Evolutionary conservation across 2,888 invertebrate genomes (phyloP).

Genomic region (Pammene aurita): DNA sequence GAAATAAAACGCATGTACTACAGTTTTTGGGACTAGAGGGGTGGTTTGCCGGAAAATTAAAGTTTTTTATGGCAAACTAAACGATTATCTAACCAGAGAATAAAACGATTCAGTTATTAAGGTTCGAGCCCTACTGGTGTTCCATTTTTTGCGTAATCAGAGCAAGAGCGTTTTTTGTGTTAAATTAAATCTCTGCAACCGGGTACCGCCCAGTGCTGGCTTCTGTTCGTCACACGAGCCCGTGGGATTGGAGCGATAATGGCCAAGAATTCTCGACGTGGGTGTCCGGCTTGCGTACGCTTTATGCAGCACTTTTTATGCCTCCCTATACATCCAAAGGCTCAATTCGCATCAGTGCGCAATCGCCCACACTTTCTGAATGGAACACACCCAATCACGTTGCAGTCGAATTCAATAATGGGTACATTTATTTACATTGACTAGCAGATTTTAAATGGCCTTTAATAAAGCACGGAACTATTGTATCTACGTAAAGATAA

Average conservation of each 20-base stretch:
- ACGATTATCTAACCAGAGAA: background rate
- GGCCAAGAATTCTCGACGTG: constrained; percentile 73
- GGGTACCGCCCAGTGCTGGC: constrained; percentile 69
- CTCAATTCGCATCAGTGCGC: constrained; percentile 65
- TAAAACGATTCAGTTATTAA: constrained; percentile 2
- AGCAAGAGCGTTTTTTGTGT: constrained; percentile 63
- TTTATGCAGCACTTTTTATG: constrained; percentile 74
- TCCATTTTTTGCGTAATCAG: constrained; percentile 48
- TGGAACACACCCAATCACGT: constrained; percentile 65
- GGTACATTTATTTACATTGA: constrained; percentile 8
- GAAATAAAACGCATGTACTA: constrained; percentile 51
- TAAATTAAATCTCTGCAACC: constrained; percentile 65
- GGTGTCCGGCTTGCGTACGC: constrained; percentile 72
- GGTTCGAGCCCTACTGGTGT: background rate
- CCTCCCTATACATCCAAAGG: constrained; percentile 54
- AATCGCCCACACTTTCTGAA: constrained; percentile 70
- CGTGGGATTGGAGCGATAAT: constrained; percentile 75
- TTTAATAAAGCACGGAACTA: constrained; percentile 10
- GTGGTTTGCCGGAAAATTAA: constrained; percentile 47
- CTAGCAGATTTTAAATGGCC: constrained; percentile 5
- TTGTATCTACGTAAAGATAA: constrained; percentile 18
- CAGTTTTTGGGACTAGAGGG: constrained; percentile 47
- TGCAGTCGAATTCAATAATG: constrained; percentile 34
- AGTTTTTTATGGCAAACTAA: constrained; percentile 34
- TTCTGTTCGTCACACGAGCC: constrained; percentile 75